Evolutionary conservation across 2,797 vertebrate genomes (phyloP), one percentile per base, ranked within the genome.

Genomic region (Hozukius guyotensis): DNA sequence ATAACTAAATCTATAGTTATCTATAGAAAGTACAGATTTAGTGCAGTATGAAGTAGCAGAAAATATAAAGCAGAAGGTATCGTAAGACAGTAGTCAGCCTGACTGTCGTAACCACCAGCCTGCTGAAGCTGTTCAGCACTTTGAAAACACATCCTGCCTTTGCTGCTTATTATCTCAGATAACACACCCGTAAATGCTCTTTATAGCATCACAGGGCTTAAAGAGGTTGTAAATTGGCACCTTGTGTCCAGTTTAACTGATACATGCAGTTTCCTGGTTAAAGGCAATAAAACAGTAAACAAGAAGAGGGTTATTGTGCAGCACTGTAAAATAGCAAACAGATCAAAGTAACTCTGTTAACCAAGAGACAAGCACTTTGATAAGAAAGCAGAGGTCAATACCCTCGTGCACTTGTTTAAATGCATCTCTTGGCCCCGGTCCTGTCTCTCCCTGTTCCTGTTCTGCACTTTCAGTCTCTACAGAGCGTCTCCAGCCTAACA

Each of bases 201-300:
- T 61, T 72, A 85, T 53, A n/a, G 8, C 52, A 27, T 3, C 11
- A 55, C 14, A 65, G n/a, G 12, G 13, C 12, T 81, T 2, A 60
- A 25, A n/a, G 60, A 5, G 9, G 10, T 64, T 55, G 31, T 53
- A 53, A 66, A 76, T 24, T 20, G 18, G 13, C n/a, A 36, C n/a
- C 1, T 42, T 60, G 53, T 59, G 12, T 74, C 13, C 9, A 36
- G 53, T 52, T 46, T 2, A 24, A 4, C 24, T 49, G 25, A 52
- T 22, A 7, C 8, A 10, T 14, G 4, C 4, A n/a, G 25, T 31
- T 60, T 67, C 3, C 4, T 1, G 0, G 8, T 2, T 25, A 8
- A 61, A 53, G 57, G 25, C 70, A 81, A 72, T 89, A 84, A 82
- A 73, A 67, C 20, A 5, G 5, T 55, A 32, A 60, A 66, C 13